Evolutionary conservation across 2,888 invertebrate genomes (phyloP), one percentile per base, ranked within the genome.

Genomic region (Drepana falcataria): DNA sequence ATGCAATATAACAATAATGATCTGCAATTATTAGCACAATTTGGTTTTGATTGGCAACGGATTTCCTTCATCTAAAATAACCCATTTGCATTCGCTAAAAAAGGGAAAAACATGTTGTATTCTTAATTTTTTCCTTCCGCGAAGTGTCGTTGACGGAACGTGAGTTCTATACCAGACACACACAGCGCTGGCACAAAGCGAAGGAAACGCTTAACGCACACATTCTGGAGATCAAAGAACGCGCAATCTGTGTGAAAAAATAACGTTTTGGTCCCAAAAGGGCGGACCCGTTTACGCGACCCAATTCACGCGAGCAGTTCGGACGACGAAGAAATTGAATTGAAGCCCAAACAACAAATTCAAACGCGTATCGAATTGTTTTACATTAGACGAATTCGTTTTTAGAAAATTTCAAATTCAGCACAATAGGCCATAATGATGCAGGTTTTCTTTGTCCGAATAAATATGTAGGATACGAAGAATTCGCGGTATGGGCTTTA

Each of bases 361-460:
- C 83, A 77, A 88, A 90, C 85, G 90, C 91, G 91, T 91, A 88
- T 91, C 91, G 90, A 91, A 91, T 91, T 91, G 90, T 91, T 91
- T 91, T 90, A 91, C 87, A 86, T 87, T 89, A 89, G 88, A 86
- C 88, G 89, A 86, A 86, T 87, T 88, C 88, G 83, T 83, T 85
- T 87, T 89, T 87, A 68, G 77, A 81, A 90, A 87, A 83, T 87
- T 87, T 86, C 67, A 81, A 87, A 88, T 85, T 84, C 75, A 81
- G 71, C 79, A 87, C 91, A 90, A 91, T 91, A 89, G 90, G 77
- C 79, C 74, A 87, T 91, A 90, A 91, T 89, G 89, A 91, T 83
- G 87, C 85, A 81, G 86, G 80, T 72, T 75, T 88, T 85, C 87
- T 88, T 91, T 87, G 84, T 83, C 75, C 73, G 66, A 67, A 73